A percentile compares a stretch with the other conserved stretches of the same genome.
phyloP scores from a whole-genome alignment of 2,888 invertebrate species.

The Toxonevra muliebris region DNA sequence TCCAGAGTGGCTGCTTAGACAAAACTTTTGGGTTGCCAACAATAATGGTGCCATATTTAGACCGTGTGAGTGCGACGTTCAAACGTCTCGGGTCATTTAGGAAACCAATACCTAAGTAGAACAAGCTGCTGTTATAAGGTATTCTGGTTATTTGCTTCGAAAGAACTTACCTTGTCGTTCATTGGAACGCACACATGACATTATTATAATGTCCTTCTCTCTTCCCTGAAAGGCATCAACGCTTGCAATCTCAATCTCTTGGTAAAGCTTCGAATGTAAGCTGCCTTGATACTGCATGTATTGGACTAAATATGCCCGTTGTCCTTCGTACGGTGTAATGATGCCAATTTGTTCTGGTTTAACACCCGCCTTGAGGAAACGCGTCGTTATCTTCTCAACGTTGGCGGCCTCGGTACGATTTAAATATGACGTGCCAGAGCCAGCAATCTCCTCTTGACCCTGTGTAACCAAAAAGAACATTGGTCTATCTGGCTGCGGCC shows the following conservation, averaged over 20 bases:
- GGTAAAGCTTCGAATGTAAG: constrained; percentile 94
- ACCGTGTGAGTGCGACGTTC: constrained; percentile 97
- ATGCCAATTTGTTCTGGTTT: constrained; percentile 98
- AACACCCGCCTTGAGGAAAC: constrained; percentile 93
- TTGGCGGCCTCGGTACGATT: constrained; percentile 99
- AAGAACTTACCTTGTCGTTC: constrained; percentile 85
- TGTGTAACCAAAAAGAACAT: constrained; percentile 99
- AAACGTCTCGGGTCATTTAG: constrained; percentile 96
- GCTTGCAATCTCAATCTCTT: constrained; percentile 99
- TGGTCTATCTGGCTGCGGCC: constrained; percentile 95
- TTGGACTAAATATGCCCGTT: constrained; percentile 95
- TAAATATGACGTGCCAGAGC: constrained; percentile 97
- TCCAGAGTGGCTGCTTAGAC: constrained; percentile 98
- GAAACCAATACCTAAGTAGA: constrained; percentile 80
- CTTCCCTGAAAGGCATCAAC: constrained; percentile 99
- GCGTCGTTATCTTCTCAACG: constrained; percentile 96
- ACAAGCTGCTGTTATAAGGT: not conserved
- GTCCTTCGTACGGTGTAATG: constrained; percentile 99
- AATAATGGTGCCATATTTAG: constrained; percentile 97
- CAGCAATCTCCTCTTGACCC: constrained; percentile 98
- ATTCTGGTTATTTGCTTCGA: not conserved
- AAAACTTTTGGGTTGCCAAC: constrained; percentile 99
- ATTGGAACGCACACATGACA: constrained; percentile 98
- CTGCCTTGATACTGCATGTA: constrained; percentile 99
- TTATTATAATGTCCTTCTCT: constrained; percentile 98